Base-by-base conservation (phyloP, 2,797 vertebrate genomes). In the Trematomus bernacchii region DNA sequence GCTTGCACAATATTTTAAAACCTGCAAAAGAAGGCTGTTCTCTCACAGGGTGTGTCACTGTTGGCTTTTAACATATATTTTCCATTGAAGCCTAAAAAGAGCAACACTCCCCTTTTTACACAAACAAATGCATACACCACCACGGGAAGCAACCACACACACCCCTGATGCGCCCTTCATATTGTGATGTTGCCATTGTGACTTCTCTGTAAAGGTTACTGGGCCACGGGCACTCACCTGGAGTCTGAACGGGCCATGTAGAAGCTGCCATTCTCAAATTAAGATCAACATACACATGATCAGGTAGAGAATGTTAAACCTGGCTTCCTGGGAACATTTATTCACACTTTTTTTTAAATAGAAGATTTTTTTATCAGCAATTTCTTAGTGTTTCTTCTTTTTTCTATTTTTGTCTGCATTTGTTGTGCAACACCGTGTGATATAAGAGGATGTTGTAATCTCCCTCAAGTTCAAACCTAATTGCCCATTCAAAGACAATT, bases 401-500 rank as follows among this genome's bases (percentile, higher is more conserved):
- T 80, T 88, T 87, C 42, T 69, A 12, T 77, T 69, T 30, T 71
- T 57, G 2, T 10, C 69, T 78, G 71, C 61, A 72, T 88, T 85
- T 87, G 77, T 77, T 85, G 75, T 71, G 59, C 55, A 80, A 52
- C 59, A n/a, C 69, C 57, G 63, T 73, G 62, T 74, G 82, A 77
- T 76, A 78, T 77, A 46, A 65, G 66, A 82, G 76, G 85, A 86
- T 81, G 80, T 82, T 81, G 33, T 27, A 37, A 44, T 19, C 75
- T 70, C 75, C 76, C 71, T 76, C 71, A 75, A 79, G 82, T 78
- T 71, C 73, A 89, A 89, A 86, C 65, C 86, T 85, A 77, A 82
- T 92, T 80, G 85, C 87, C 86, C 68, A 89, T 92, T 87, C 85
- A 85, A 76, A 83, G 80, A 50, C 78, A 85, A 87, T 69, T 44